Conservation (phyloP, 2,888 invertebrate genomes). For the Ormyrus pomaceus region DNA sequence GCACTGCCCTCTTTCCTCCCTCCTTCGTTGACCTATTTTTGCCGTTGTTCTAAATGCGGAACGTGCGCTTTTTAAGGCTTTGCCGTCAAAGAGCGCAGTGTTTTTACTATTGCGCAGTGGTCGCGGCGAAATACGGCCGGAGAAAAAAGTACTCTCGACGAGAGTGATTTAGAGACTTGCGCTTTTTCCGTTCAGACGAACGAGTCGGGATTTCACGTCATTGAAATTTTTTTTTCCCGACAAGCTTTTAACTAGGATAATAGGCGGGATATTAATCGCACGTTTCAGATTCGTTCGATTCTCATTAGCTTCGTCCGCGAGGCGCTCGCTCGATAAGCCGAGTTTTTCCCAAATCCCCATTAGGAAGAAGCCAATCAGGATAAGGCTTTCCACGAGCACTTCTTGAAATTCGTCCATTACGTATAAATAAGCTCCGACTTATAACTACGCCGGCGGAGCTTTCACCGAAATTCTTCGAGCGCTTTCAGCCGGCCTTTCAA, state of each 20-base stretch:
- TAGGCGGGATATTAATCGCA: not conserved
- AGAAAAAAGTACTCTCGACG: conserved; percentile 16
- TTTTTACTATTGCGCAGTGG: not conserved
- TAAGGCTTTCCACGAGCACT: no score
- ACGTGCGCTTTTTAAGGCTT: not conserved
- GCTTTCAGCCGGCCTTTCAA: not conserved
- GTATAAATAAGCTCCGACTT: no score
- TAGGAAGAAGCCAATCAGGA: no score
- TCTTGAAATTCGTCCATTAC: no score
- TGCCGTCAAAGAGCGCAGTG: not conserved
- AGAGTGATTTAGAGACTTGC: conserved; percentile 19
- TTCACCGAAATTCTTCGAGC: conserved; percentile 21
- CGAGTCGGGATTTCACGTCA: not conserved
- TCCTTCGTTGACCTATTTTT: not conserved
- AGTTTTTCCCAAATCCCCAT: no score
- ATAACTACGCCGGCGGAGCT: not conserved
- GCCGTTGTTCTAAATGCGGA: conserved; percentile 5
- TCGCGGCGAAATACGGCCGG: not conserved
- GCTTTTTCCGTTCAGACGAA: not conserved
- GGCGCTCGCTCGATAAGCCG: no score
- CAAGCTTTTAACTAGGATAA: not conserved
- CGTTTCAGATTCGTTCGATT: no score
- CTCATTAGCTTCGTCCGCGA: no score
- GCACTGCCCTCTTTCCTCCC: not conserved
- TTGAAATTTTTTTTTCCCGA: not conserved